Evolutionary conservation across 37 sponge, comb jelly and placozoan species (phyloP).

Genomic region (Beroe forskalii): DNA sequence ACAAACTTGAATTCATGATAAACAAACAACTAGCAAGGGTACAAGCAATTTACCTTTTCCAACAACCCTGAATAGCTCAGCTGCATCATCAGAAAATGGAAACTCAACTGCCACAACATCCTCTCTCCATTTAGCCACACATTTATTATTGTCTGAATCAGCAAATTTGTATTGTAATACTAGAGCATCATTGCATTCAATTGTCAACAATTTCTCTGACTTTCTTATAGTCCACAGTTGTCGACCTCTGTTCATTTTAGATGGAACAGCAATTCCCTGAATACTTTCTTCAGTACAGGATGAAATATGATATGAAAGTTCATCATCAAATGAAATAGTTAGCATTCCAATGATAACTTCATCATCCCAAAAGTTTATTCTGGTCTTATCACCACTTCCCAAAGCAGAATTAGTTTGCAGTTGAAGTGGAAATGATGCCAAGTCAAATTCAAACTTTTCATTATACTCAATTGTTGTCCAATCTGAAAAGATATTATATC

Average conservation of each 20-base stretch:
- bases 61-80: not conserved
- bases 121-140: not conserved
- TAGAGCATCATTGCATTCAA: conserved; percentile 30
- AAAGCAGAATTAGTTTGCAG: not conserved
- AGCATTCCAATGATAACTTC: not conserved
- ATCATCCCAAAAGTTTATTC: not conserved
- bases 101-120: not conserved
- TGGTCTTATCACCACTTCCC: not conserved
- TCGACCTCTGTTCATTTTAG: not conserved
- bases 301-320: not conserved
- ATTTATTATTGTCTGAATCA: not conserved
- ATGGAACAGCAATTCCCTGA: not conserved
- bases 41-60: not conserved
- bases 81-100: not conserved
- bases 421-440: not conserved
- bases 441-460: not conserved
- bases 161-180: not conserved
- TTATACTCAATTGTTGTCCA: not conserved
- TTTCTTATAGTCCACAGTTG: not conserved
- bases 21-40: not conserved
- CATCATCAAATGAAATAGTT: not conserved
- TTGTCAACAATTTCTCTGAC: not conserved
- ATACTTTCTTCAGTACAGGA: not conserved
- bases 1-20: too few species aligned
- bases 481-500: not conserved